Base-by-base conservation (phyloP, 2,797 vertebrate species). In the Periparus ater region DNA sequence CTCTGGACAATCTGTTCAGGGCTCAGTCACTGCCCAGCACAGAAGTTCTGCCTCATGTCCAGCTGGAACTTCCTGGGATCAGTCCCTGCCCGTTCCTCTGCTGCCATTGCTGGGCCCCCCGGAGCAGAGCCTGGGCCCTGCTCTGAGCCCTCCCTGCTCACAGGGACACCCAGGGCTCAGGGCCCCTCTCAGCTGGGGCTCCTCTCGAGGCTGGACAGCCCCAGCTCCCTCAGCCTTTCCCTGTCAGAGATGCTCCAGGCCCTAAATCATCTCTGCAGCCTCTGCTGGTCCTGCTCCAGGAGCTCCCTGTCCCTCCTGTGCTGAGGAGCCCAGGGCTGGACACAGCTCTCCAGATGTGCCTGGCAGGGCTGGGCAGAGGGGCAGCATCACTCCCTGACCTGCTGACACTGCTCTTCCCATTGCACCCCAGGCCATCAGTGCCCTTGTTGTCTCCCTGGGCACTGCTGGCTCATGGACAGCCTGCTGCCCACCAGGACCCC, bases 201-300 rank as follows among this genome's bases (percentile, higher is more conserved):
- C 38, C 38, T 40, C 38, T 40, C 38, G 13, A 40, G 36, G 36
- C 38, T 38, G 38, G 38, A 38, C 71, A 74, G n/a, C 44, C 32
- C 48, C 74, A 51, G 47, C 30, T 51, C 47, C 74, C 47, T 76
- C 38, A 38, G 38, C 38, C 13, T 40, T 40, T 40, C 38, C 38
- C 38, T 40, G 38, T 40, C 38, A 40, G 10, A 58, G 42, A 36
- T 48, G 36, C 30, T 51, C 45, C 45, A 61, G 34, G 14, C 74
- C 38, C 58, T 53, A 7, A 62, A 62, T 42, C 36, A 51, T 34
- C 73, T 42, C 58, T 0, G 0, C 47, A 62, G 47, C 8, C 29
- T 50, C 22, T 0, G 1, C 45, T 75, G 72, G 29, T 6, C 45
- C 15, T 0, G 0, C 2, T 61, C 10, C 73, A 62, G 57, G 16